A percentile compares a stretch with the other conserved stretches of the same genome.
Conservation (phyloP, 2,888 invertebrate species). For the Tetramorium bicarinatum region DNA sequence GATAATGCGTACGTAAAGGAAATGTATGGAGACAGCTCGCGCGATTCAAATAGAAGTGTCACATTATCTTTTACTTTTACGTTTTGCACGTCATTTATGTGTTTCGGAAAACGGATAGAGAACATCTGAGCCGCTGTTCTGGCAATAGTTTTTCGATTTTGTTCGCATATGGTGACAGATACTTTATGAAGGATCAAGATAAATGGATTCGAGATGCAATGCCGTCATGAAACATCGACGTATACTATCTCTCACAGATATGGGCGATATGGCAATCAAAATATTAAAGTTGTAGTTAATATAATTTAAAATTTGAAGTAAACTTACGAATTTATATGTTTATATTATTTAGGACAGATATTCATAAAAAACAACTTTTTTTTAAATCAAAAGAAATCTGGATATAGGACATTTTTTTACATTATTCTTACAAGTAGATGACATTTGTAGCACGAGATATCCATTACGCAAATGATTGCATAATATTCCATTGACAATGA, state of each 20-base stretch:
- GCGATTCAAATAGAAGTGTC: constrained; percentile 34
- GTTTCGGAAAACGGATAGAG: constrained; percentile 59
- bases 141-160: constrained; percentile 59
- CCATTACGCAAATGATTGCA: neutral
- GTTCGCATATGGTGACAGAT: constrained; percentile 65
- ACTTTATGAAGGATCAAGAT: constrained; percentile 58
- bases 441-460: neutral
- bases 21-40: constrained; percentile 4
- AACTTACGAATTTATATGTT: neutral
- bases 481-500: neutral
- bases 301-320: neutral
- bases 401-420: neutral
- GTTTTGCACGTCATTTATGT: constrained; percentile 56
- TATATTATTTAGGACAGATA: neutral
- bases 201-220: constrained; percentile 58
- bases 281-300: neutral
- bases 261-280: neutral
- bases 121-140: constrained; percentile 56
- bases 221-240: constrained; percentile 19
- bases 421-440: neutral
- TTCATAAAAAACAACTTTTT: neutral
- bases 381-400: neutral
- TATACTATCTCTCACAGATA: neutral
- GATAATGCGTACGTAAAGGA: constrained; percentile 18
- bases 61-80: constrained; percentile 41